Evolutionary conservation across 2,888 invertebrate genomes (phyloP).

Genomic region (Lottia gigantea): DNA sequence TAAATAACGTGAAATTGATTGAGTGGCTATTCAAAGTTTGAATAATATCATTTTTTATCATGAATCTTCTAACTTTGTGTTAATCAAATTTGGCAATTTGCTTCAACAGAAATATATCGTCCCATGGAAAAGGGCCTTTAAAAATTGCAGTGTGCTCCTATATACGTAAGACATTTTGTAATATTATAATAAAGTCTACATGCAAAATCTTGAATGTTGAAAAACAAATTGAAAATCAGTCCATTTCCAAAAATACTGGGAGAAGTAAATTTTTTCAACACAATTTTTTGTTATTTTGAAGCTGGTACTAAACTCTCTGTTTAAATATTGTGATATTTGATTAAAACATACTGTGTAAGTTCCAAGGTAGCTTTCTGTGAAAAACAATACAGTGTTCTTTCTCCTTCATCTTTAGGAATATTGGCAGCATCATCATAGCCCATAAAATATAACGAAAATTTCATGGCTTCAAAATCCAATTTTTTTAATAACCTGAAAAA

Average conservation of each 20-base stretch:
- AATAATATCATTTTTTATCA: no score
- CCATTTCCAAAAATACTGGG: no score
- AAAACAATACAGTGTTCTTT: conserved; percentile 82
- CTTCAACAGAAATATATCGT: no score
- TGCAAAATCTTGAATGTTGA: no score
- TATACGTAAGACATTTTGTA: no score
- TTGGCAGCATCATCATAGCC: conserved; percentile 84
- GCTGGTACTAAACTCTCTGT: neutral
- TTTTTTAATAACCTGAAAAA: conserved; percentile 78
- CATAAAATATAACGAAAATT: conserved; percentile 92
- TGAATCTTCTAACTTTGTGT: no score
- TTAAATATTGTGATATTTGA: neutral
- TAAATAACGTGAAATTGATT: conserved; percentile 2
- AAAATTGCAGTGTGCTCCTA: no score
- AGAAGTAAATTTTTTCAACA: no score
- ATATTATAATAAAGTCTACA: no score
- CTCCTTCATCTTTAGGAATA: conserved; percentile 78
- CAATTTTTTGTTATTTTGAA: neutral
- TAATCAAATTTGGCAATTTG: no score
- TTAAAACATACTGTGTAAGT: conserved; percentile 85
- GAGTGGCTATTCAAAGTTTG: neutral
- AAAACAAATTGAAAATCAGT: no score
- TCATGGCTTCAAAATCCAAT: conserved; percentile 87
- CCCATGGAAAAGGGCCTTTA: no score
- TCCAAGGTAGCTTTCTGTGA: conserved; percentile 88